Conservation (phyloP, 2,888 invertebrate species). For the Patella caerulea region DNA sequence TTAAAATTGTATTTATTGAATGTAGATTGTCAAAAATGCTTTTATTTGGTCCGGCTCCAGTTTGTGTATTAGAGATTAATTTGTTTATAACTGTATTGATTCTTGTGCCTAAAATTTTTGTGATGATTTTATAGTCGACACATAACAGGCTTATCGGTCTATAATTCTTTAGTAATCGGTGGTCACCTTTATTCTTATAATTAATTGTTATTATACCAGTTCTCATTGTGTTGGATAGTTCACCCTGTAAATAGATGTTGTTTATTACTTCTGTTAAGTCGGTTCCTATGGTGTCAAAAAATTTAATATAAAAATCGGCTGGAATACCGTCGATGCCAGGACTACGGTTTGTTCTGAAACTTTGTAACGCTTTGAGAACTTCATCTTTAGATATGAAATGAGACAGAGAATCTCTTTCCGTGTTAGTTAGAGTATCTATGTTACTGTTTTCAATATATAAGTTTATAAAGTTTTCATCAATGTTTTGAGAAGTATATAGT, state of each 20-base stretch:
- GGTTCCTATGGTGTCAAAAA: not conserved
- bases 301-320: not conserved
- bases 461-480: not conserved
- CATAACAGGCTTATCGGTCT: not conserved
- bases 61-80: not conserved
- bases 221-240: not conserved
- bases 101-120: not conserved
- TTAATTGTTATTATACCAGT: not conserved
- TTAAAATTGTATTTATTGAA: not conserved
- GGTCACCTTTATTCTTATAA: not conserved
- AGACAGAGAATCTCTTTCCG: not conserved
- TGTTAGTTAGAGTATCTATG: not conserved
- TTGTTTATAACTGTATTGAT: not conserved
- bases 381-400: not conserved
- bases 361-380: not conserved
- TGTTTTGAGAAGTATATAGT: not conserved
- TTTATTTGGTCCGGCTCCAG: not conserved
- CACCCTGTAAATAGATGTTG: not conserved
- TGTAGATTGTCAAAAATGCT: slow-evolving; percentile 4
- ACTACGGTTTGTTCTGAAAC: not conserved
- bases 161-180: not conserved
- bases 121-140: slow-evolving; percentile 3
- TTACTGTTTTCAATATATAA: not conserved
- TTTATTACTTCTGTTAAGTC: not conserved
- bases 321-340: not conserved